These are phyloP conservation scores for Lordiphosa fenestrarum DNA, from an alignment of 2,888 invertebrate species.

Conservation along the genomic window DNA sequence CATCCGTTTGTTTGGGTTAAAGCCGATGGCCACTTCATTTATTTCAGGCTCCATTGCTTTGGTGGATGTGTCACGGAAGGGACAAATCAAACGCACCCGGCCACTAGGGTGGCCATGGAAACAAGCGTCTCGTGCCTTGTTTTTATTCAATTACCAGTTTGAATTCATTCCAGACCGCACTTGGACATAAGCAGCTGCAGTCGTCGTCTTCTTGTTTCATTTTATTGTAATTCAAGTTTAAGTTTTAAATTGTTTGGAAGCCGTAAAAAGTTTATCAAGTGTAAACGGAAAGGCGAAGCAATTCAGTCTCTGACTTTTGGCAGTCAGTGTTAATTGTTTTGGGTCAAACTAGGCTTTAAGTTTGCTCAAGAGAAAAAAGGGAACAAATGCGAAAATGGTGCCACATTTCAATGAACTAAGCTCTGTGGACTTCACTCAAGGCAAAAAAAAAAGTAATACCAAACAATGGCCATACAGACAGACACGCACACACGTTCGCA, in stretches of 20 bases:
- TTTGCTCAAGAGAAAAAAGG: constrained; percentile 10
- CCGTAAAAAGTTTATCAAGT: constrained; percentile 75
- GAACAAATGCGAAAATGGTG: constrained; percentile 18
- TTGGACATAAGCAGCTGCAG: constrained; percentile 32
- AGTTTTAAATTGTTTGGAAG: constrained; percentile 72
- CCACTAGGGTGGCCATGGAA: constrained; percentile 33
- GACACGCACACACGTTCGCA: constrained; percentile 15
- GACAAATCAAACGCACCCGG: constrained; percentile 50
- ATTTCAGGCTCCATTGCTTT: constrained; percentile 73
- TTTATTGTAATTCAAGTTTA: constrained; percentile 51
- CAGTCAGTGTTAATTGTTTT: constrained; percentile 58
- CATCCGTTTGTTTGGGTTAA: constrained; percentile 19
- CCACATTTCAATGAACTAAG: constrained; percentile 42
- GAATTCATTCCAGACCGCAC: constrained; percentile 28
- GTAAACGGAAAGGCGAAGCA: constrained; percentile 44
- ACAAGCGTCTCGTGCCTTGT: constrained; percentile 52
- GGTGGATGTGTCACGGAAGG: constrained; percentile 63
- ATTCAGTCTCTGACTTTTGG: constrained; percentile 46
- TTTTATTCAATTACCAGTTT: constrained; percentile 68
- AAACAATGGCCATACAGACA: constrained; percentile 34
- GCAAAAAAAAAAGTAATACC: constrained; percentile 45
- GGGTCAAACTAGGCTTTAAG: constrained; percentile 38
- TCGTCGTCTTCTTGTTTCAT: constrained; percentile 27
- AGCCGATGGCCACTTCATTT: constrained; percentile 53
- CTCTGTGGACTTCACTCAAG: constrained; percentile 34